Percentiles rank a stretch among this genome's conserved stretches.
phyloP scores from a whole-genome alignment of 2,113 vertebrate genomes.

The Thymallus thymallus region DNA sequence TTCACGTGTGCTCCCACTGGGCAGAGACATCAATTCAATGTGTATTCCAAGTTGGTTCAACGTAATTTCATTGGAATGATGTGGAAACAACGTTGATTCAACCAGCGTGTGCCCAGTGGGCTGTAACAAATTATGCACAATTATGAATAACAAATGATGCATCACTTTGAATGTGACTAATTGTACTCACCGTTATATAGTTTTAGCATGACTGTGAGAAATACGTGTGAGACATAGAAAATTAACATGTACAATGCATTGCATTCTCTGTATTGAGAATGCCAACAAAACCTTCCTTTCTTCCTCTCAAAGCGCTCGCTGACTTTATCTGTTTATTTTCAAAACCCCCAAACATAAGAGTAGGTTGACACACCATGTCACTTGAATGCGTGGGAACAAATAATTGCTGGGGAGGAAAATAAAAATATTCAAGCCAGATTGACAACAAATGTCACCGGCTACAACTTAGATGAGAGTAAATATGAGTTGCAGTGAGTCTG shows the following conservation, averaged over 20 bases:
- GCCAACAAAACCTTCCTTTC: background rate
- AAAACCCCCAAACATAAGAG: background rate
- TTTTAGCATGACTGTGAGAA: background rate
- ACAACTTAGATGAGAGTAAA: background rate
- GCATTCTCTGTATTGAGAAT: background rate
- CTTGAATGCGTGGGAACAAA: constrained; percentile 2
- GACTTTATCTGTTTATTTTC: background rate
- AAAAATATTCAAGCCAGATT: background rate
- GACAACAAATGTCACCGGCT: background rate
- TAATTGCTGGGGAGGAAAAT: background rate
- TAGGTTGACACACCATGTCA: background rate
- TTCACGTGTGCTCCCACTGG: background rate
- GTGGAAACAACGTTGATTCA: no score
- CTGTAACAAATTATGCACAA: background rate
- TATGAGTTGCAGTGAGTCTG: background rate
- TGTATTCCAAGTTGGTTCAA: no score
- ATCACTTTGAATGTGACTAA: background rate
- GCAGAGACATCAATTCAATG: no score
- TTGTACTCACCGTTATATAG: background rate
- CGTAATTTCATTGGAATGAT: no score
- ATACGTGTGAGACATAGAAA: background rate
- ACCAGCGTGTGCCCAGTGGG: background rate
- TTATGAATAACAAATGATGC: background rate
- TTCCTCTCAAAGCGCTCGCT: background rate
- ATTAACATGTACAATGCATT: background rate